Evolutionary conservation across 1,140 invertebrate species (phyloP), one percentile per base, ranked within the genome.

Genomic region (Nixonia krombeini): DNA sequence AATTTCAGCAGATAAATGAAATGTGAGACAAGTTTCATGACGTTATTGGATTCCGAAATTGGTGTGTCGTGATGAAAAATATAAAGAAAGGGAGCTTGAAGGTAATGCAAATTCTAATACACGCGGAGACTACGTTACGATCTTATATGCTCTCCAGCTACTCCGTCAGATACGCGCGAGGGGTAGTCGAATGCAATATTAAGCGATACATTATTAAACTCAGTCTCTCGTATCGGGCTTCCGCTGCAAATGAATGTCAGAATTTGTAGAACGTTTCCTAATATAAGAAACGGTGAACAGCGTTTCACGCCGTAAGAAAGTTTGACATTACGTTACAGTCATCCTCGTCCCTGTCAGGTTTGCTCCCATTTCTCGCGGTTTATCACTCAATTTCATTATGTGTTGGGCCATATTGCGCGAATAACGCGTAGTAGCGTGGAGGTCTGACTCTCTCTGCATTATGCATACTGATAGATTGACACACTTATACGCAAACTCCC

Each of bases 71-170:
- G n/a, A n/a, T n/a, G n/a, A n/a, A n/a, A n/a, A n/a, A n/a, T n/a
- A n/a, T n/a, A n/a, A n/a, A n/a, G n/a, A n/a, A n/a, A n/a, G n/a
- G n/a, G n/a, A n/a, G n/a, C n/a, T n/a, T n/a, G 31, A 21, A n/a
- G 18, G 33, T 45, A 51, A 63, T 62, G 40, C 57, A 64, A 57
- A 57, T 57, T 64, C 29, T 56, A 50, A 64, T 50, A 57, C 44
- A 41, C 45, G 15, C 12, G 18, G 8, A 12, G 26, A 7, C 21
- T 38, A 9, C 28, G 8, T 25, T 26, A 5, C 8, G 3, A 12
- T 15, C 21, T 9, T 37, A 37, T 37, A 13, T n/a, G n/a, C n/a
- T n/a, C n/a, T n/a, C n/a, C n/a, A n/a, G n/a, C n/a, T n/a, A n/a
- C n/a, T n/a, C n/a, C n/a, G n/a, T n/a, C n/a, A n/a, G n/a, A n/a